phyloP scores from a whole-genome alignment of 2,113 vertebrate genomes.

The Rhineura floridana region DNA sequence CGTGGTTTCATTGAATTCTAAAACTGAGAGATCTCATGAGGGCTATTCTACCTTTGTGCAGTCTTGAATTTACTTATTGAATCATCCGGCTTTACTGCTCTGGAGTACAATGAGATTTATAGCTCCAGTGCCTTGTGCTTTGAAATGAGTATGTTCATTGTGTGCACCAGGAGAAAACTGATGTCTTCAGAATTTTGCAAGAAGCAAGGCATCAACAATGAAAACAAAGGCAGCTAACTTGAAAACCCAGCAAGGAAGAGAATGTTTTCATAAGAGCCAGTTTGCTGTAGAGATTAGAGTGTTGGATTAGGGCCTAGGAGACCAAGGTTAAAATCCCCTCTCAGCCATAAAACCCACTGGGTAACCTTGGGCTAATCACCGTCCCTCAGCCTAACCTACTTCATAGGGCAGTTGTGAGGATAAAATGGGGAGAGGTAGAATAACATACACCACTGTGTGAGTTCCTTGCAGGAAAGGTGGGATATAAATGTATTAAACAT shows the following conservation, averaged over 20 bases:
- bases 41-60: not conserved
- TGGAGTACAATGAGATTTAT: not conserved
- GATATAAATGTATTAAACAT: too few relatives aligned
- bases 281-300: too few relatives aligned
- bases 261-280: not conserved
- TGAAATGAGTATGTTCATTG: not conserved
- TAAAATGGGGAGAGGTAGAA: too few relatives aligned
- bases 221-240: not conserved
- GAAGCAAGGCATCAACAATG: not conserved
- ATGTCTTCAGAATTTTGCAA: not conserved
- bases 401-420: too few relatives aligned
- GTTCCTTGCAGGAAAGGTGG: too few relatives aligned
- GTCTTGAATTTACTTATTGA: not conserved
- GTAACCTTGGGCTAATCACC: too few relatives aligned
- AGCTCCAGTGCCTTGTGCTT: not conserved
- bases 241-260: not conserved
- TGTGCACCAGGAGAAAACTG: not conserved
- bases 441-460: too few relatives aligned
- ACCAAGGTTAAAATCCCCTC: too few relatives aligned
- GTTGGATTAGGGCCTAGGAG: too few relatives aligned
- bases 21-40: not conserved
- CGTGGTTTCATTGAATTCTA: not conserved
- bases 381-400: too few relatives aligned
- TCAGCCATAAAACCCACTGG: too few relatives aligned
- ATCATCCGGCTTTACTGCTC: constrained; percentile 18